Percentiles rank a stretch among this genome's conserved stretches.
Evolutionary conservation across 2,888 invertebrate genomes (phyloP).

Genomic region (Leptodirus hochenwartii): DNA sequence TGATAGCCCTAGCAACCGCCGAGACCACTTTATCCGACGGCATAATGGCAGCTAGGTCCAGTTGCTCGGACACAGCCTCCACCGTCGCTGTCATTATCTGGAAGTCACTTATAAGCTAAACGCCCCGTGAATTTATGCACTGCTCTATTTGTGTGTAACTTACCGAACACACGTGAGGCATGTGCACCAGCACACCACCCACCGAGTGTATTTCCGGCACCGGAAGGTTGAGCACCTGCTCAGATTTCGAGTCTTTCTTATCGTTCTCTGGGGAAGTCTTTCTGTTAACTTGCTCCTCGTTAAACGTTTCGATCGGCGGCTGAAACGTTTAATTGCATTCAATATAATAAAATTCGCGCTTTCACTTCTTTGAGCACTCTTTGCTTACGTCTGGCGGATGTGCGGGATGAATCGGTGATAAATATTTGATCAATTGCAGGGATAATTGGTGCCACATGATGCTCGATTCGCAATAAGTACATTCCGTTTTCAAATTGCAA

Average conservation of each 20-base stretch:
- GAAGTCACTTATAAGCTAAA: slow-evolving; percentile 16
- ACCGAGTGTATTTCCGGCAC: slow-evolving; percentile 58
- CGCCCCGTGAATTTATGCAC: not conserved
- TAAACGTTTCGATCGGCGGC: slow-evolving; percentile 49
- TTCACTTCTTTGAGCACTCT: not conserved
- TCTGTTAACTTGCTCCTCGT: slow-evolving; percentile 43
- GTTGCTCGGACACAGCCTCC: slow-evolving; percentile 78
- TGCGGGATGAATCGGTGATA: slow-evolving; percentile 56
- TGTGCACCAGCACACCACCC: slow-evolving; percentile 75
- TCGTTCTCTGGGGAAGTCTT: slow-evolving; percentile 56
- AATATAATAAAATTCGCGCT: slow-evolving; percentile 4
- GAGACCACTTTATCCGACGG: slow-evolving; percentile 57
- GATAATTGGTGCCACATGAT: slow-evolving; percentile 91
- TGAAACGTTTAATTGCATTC: slow-evolving; percentile 21
- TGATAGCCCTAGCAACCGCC: slow-evolving; percentile 72
- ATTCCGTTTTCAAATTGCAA: slow-evolving; percentile 48
- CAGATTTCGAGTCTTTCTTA: slow-evolving; percentile 44
- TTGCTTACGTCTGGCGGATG: slow-evolving; percentile 57
- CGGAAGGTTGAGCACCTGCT: slow-evolving; percentile 41
- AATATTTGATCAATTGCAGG: slow-evolving; percentile 58
- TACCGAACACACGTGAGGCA: slow-evolving; percentile 74
- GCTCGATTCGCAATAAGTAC: slow-evolving; percentile 81
- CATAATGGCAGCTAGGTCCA: slow-evolving; percentile 74
- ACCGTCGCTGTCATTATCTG: slow-evolving; percentile 93
- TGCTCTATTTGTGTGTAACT: slow-evolving; percentile 14